Conservation (phyloP, 2,888 invertebrate species). For the Julus scanicus region DNA sequence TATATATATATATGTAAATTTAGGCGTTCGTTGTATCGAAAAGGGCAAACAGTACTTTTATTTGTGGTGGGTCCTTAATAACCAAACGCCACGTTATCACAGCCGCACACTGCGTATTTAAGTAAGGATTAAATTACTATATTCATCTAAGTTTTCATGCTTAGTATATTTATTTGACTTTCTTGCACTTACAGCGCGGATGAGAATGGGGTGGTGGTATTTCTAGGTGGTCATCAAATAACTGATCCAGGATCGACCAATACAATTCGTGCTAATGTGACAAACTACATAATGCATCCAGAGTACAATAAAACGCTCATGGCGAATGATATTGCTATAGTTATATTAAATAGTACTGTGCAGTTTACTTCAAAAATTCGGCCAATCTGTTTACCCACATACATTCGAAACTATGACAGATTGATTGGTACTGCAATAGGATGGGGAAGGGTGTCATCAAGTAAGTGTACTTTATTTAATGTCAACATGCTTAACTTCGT, state of each 20-base stretch:
- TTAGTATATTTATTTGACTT: background rate
- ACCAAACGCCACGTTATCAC: slow-evolving; percentile 53
- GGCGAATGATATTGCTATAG: slow-evolving; percentile 76
- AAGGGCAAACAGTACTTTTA: slow-evolving; percentile 73
- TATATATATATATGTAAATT: background rate
- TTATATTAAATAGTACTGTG: slow-evolving; percentile 82
- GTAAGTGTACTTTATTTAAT: background rate
- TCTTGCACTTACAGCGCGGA: background rate
- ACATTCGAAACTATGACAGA: background rate
- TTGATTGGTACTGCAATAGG: background rate
- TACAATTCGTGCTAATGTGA: background rate
- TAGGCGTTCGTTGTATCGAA: slow-evolving; percentile 54
- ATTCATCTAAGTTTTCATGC: background rate
- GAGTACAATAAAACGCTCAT: background rate
- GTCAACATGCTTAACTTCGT: background rate
- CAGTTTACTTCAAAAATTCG: slow-evolving; percentile 77
- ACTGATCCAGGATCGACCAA: background rate
- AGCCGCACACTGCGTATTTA: slow-evolving; percentile 48
- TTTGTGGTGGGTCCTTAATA: slow-evolving; percentile 49
- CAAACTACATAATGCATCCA: background rate
- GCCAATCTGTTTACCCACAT: slow-evolving; percentile 80
- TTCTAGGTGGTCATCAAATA: background rate
- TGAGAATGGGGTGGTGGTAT: background rate
- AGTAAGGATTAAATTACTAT: background rate
- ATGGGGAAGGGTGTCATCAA: background rate